Conservation (phyloP, 2,797 vertebrate species). For the Notolabrus celidotus region DNA sequence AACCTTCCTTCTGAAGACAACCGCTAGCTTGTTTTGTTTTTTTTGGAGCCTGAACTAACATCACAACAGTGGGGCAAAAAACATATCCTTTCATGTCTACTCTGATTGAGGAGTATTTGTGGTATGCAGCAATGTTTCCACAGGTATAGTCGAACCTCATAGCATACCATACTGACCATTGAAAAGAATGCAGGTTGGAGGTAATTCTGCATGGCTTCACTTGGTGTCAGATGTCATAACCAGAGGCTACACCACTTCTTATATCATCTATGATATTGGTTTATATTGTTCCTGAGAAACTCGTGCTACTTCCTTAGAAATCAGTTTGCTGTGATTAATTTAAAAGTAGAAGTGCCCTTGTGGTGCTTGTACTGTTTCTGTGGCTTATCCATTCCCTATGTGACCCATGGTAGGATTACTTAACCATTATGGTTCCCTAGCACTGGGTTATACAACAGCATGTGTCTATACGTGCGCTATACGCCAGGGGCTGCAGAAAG, state of each 20-base stretch:
- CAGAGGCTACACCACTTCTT: neutral
- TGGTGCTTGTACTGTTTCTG: neutral
- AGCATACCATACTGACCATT: too few relatives aligned
- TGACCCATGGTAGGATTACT: constrained; percentile 3
- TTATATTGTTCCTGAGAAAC: neutral
- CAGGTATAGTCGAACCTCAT: too few relatives aligned
- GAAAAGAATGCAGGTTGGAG: too few relatives aligned
- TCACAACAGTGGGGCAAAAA: too few relatives aligned
- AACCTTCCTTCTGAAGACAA: too few relatives aligned
- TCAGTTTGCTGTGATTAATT: neutral
- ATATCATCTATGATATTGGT: neutral
- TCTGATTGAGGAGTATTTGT: too few relatives aligned
- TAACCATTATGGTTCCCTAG: neutral
- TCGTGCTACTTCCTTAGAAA: neutral
- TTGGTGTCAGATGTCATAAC: too few relatives aligned
- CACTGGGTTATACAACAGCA: neutral
- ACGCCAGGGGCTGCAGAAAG: constrained; percentile 21
- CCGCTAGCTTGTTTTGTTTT: too few relatives aligned
- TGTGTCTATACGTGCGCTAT: neutral
- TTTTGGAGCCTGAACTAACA: too few relatives aligned
- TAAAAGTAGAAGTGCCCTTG: neutral
- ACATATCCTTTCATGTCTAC: too few relatives aligned
- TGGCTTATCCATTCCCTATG: neutral
- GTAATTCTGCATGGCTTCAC: too few relatives aligned
- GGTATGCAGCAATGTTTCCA: too few relatives aligned